Base-by-base conservation (phyloP, 2,113 vertebrate species). In the Scatophagus argus region DNA sequence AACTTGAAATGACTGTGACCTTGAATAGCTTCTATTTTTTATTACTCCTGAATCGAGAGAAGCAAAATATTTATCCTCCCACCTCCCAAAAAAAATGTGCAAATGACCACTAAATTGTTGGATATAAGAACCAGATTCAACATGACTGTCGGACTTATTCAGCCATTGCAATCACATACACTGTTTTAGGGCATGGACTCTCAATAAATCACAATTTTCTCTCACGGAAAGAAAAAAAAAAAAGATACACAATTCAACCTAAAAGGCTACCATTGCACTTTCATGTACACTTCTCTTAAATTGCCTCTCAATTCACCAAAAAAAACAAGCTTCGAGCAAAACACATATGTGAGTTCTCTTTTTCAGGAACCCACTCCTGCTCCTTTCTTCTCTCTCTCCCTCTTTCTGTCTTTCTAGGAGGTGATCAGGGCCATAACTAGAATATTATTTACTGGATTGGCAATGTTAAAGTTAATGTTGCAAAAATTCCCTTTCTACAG, bases 391-490 rank as follows among this genome's bases (percentile, higher is more conserved):
- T 43, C 23, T 82, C 31, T 47, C 46, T 21, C 12, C 3, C 39
- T 46, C 46, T 29, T 49, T 74, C 56, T 4, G 38, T 65, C 59
- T 88, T 38, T 87, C 69, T 65, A 90, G 87, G 77, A 90, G 83
- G 89, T 88, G 92, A 92, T 86, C 92, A 85, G 78, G 87, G 84
- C 90, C 93, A 84, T 94, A 95, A 94, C 88, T 89, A 88, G 93
- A 95, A 92, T 90, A 94, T 94, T 96, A 97, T 96, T 96, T 96
- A 96, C 95, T 83, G 80, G 93, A 92, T 93, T 95, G 93, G 85
- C 93, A 95, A 93, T 86, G 46, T 94, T 94, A 94, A 96, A 96
- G 93, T 96, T 95, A 97, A 97, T 95, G 95, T 96, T 94, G 85
- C 95, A 95, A 91, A 93, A 93, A 92, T 94, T 90, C 89, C 85